Evolutionary conservation across 2,797 vertebrate species (phyloP), one percentile per base, ranked within the genome.

Genomic region (Chelonia mydas): DNA sequence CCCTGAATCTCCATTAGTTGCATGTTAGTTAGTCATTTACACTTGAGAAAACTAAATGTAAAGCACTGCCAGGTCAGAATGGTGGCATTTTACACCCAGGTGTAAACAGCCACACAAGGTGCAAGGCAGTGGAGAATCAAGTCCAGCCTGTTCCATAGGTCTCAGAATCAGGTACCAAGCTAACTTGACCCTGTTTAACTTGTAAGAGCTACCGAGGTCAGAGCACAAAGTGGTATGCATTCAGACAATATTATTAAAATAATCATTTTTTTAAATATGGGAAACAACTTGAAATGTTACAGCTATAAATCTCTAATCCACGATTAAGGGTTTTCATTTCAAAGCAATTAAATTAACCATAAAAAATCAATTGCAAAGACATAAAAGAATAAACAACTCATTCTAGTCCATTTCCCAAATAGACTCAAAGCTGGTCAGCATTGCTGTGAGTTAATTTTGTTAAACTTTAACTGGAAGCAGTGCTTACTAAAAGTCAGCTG

Each of bases 401-500:
- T 74, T 93, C n/a, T 59, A 80, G 86, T 89, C 74, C 11, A 65
- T 94, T 94, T 95, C 76, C 54, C 2, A 92, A 61, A 76, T 81
- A 53, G 89, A 27, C 8, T 83, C 88, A 82, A 61, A 84, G 86
- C 51, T n/a, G 85, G 84, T 92, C 49, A 86, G 50, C 6, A 5
- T 78, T 94, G 45, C 33, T 87, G 55, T 84, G 45, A 45, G 93
- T 84, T 79, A 90, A 83, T 96, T 96, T 93, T 92, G n/a, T 84
- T 95, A 82, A 41, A 61, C 9, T 95, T 95, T 90, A 88, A 97
- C 97, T 95, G 90, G 77, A 81, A 93, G 55, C 86, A 91, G 13
- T 86, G 76, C 82, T 93, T 95, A 93, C 55, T 95, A 93, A 95
- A 97, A 92, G 84, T 83, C 86, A 96, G 88, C 97, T 92, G 97